These are phyloP conservation scores for Triplophysa siluroides DNA, from an alignment of 2,113 vertebrate species.

Conservation along the genomic window DNA sequence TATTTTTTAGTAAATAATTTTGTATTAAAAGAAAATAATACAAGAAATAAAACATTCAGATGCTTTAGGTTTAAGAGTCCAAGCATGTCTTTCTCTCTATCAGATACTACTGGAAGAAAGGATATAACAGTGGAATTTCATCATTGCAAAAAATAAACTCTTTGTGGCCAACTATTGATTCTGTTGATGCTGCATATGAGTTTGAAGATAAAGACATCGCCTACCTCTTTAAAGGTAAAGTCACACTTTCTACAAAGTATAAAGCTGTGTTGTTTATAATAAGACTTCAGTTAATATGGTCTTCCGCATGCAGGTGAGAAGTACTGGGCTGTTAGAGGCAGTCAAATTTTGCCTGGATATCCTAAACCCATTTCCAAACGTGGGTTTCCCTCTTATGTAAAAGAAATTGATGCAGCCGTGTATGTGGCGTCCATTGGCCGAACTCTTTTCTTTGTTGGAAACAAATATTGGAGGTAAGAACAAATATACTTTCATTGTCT, in stretches of 20 bases:
- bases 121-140: conserved; percentile 23
- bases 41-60: neutral
- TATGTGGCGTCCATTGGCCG: conserved; percentile 49
- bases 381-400: conserved; percentile 65
- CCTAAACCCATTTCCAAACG: conserved; percentile 66
- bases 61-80: too few relatives aligned
- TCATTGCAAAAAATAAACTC: conserved; percentile 55
- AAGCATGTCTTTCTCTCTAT: neutral
- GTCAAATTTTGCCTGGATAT: conserved; percentile 55
- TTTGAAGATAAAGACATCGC: conserved; percentile 3
- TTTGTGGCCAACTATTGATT: conserved; percentile 63
- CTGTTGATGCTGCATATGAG: conserved; percentile 72
- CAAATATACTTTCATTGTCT: neutral
- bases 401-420: conserved; percentile 69
- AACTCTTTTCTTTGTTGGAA: conserved; percentile 66
- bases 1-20: too few relatives aligned
- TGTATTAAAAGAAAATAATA: neutral
- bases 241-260: neutral
- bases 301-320: conserved; percentile 54
- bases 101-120: conserved; percentile 72
- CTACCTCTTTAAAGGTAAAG: conserved; percentile 68
- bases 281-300: neutral
- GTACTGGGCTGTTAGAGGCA: conserved; percentile 65
- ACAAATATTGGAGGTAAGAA: conserved; percentile 69
- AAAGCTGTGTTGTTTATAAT: neutral